phyloP scores from a whole-genome alignment of 2,113 vertebrate species.

The Rhinichthys klamathensis region DNA sequence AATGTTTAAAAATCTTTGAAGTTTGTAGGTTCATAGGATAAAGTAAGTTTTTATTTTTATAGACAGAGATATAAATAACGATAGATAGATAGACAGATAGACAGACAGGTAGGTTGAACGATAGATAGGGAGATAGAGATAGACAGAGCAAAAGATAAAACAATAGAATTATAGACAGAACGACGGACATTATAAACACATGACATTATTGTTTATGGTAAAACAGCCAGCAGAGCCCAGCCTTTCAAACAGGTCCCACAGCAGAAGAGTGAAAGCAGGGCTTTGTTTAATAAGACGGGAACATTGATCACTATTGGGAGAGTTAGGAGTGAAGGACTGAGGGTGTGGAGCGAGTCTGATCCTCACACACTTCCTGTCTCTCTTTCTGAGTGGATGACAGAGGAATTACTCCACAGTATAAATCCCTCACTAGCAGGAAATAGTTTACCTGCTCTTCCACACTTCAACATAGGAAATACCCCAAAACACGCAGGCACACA shows the following conservation, averaged over 20 bases:
- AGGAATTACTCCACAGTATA: constrained; percentile 33
- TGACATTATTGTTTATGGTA: not conserved
- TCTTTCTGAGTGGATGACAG: not conserved
- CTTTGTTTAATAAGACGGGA: constrained; percentile 30
- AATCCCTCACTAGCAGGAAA: constrained; percentile 59
- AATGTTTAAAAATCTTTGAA: not conserved
- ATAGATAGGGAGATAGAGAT: no score
- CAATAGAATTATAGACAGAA: no score
- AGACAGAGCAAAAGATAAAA: no score
- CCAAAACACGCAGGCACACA: constrained; percentile 28
- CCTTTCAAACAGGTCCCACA: not conserved
- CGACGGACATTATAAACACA: not conserved
- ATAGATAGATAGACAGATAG: no score
- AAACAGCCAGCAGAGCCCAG: not conserved
- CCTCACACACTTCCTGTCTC: constrained; percentile 23
- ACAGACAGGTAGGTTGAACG: no score
- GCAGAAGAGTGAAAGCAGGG: not conserved
- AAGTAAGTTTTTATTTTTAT: not conserved
- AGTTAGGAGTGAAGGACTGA: constrained; percentile 3
- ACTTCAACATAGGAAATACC: constrained; percentile 51
- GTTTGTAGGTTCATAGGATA: not conserved
- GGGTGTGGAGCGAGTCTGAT: constrained; percentile 10
- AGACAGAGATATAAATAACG: not conserved
- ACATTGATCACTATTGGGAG: not conserved
- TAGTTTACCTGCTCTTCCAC: constrained; percentile 58